These are phyloP conservation scores for Hylaeus anthracinus DNA, from an alignment of 1,140 invertebrate species.

Conservation along the genomic window DNA sequence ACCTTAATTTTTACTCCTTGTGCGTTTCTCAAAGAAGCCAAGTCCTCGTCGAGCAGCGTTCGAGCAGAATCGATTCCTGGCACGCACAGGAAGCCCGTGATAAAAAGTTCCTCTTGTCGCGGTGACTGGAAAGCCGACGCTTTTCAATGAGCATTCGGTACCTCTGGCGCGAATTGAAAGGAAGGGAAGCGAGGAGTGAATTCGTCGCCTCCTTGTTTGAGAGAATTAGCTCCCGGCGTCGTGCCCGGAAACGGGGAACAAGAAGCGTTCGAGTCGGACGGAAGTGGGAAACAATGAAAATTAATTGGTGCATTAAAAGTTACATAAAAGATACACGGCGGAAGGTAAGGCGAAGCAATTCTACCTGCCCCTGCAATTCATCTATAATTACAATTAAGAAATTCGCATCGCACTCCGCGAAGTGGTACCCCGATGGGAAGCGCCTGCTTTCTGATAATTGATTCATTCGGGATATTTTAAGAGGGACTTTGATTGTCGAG, in stretches of 20 bases:
- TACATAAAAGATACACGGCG: not conserved
- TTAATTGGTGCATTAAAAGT: not conserved
- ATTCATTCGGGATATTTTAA: slow-evolving; percentile 5
- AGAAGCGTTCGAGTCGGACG: not conserved
- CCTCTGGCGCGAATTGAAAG: not conserved
- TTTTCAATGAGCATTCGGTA: not conserved
- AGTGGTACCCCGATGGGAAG: not conserved
- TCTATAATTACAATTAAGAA: not conserved
- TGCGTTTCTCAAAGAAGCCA: not conserved
- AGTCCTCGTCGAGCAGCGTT: not conserved
- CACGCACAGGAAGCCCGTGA: slow-evolving; percentile 37
- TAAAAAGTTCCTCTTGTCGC: slow-evolving; percentile 44
- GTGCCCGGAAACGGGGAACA: not conserved
- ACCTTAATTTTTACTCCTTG: not conserved
- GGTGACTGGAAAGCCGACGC: not conserved
- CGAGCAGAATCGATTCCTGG: slow-evolving; percentile 39
- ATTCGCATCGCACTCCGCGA: not conserved
- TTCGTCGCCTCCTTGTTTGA: not conserved
- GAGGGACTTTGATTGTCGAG: not conserved
- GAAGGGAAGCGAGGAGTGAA: not conserved
- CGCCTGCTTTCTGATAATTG: not conserved
- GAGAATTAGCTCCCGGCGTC: not conserved
- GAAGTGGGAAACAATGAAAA: not conserved
- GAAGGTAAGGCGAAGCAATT: not conserved
- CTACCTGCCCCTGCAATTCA: too few relatives aligned